Evolutionary conservation across 2,113 vertebrate genomes (phyloP), one percentile per base, ranked within the genome.

Genomic region (Rhinolophus sinicus): DNA sequence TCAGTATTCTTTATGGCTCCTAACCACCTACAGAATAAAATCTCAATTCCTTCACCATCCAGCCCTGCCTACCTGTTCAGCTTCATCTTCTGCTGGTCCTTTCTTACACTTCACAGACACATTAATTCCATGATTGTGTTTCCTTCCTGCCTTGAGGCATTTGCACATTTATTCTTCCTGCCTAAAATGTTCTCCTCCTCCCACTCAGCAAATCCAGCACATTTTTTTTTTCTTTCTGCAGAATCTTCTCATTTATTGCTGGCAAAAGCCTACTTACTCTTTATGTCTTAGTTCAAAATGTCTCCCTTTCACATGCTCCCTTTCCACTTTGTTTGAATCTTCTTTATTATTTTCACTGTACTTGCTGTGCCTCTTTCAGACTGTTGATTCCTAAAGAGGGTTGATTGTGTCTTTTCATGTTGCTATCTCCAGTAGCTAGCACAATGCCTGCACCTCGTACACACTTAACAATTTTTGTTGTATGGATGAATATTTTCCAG

Each of bases 121-220:
- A 22, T n/a, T 30, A 35, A 80, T 56, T 70, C 75, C 72, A 33
- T n/a, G 62, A 28, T 0, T 83, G 62, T 62, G 4, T 24, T 52
- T 82, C n/a, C 52, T 80, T 40, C 64, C 84, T 87, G 84, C 38
- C 28, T 84, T 22, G 15, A 15, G 22, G 8, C 24, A 18, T 65
- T 88, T 85, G 76, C 52, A 96, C 28, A 38, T 54, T 83, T 70
- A 62, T 50, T 78, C 50, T 38, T 78, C 87, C 69, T 75, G 56
- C 84, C 64, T 88, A n/a, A 82, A 65, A 80, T 14, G 47, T 56
- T 56, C 85, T 76, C 65, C 88, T 93, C 69, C 84, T 84, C 76
- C 64, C 88, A 64, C 69, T 95, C 33, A 40, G 65, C 35, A 70
- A 88, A 70, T 84, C 58, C 2, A n/a, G 88, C n/a, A 70, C 33